These are phyloP conservation scores for Raja brachyura DNA, from an alignment of 2,113 vertebrate genomes.

Conservation along the genomic window DNA sequence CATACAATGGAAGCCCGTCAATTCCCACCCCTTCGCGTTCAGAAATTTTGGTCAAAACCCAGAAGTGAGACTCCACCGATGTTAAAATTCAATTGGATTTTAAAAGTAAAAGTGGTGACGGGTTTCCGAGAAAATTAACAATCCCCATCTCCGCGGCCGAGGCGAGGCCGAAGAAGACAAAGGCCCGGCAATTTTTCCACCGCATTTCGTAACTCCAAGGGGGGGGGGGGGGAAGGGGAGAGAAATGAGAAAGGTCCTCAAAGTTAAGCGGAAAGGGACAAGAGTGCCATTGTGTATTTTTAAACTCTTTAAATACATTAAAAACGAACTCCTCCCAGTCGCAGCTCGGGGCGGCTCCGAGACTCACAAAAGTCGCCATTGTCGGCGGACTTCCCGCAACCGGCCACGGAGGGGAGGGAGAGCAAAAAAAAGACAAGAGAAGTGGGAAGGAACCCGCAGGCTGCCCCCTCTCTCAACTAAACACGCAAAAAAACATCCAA, in stretches of 20 bases:
- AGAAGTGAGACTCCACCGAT: not conserved
- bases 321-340: conserved; percentile 5
- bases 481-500: not conserved
- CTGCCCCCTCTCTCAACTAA: not conserved
- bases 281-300: no score
- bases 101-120: no score
- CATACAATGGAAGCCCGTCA: not conserved
- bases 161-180: not conserved
- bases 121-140: not conserved
- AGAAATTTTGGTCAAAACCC: not conserved
- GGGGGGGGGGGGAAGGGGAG: not conserved
- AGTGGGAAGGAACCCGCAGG: rapidly evolving
- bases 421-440: not conserved
- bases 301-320: no score
- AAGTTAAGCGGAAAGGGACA: no score
- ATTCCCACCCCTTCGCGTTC: no score
- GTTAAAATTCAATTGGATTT: not conserved
- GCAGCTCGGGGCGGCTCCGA: conserved; percentile 30
- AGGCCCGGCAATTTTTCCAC: not conserved
- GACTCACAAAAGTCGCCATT: conserved; percentile 37
- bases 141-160: not conserved
- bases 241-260: no score
- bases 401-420: not conserved
- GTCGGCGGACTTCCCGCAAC: not conserved
- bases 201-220: not conserved